Evolutionary conservation across 2,888 invertebrate species (phyloP).

Genomic region (Metallyticus violacea): DNA sequence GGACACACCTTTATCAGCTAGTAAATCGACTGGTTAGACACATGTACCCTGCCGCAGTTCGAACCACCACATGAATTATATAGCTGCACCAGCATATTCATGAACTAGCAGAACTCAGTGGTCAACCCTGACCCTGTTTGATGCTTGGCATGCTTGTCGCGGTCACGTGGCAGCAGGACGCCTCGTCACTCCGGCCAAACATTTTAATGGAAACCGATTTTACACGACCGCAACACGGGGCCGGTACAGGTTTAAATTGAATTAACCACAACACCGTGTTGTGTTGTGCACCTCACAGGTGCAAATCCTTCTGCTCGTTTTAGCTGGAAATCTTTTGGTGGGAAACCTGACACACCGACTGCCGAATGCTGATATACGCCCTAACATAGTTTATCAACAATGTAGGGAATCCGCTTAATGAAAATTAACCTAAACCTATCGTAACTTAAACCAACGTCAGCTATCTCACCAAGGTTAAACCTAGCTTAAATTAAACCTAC

Average conservation of each 20-base stretch:
- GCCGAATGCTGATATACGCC: background rate
- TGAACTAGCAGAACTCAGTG: background rate
- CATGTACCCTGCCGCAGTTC: background rate
- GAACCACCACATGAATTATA: background rate
- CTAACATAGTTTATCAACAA: background rate
- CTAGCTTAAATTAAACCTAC: no score
- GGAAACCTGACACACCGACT: background rate
- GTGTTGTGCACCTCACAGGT: background rate
- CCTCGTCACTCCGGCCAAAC: background rate
- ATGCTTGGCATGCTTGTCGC: background rate
- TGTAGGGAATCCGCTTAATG: no score
- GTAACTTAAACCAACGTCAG: no score
- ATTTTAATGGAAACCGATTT: background rate
- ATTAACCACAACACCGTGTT: background rate
- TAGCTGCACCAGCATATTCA: no score
- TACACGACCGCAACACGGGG: background rate
- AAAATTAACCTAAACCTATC: no score
- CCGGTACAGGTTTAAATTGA: background rate
- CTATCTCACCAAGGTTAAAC: no score
- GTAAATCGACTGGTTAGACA: no score
- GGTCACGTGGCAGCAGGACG: background rate
- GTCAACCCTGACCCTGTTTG: background rate
- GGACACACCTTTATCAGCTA: no score
- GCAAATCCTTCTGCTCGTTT: background rate
- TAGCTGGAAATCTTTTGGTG: background rate